Conservation (phyloP, 2,888 invertebrate genomes). For the Cantharis nigra region DNA sequence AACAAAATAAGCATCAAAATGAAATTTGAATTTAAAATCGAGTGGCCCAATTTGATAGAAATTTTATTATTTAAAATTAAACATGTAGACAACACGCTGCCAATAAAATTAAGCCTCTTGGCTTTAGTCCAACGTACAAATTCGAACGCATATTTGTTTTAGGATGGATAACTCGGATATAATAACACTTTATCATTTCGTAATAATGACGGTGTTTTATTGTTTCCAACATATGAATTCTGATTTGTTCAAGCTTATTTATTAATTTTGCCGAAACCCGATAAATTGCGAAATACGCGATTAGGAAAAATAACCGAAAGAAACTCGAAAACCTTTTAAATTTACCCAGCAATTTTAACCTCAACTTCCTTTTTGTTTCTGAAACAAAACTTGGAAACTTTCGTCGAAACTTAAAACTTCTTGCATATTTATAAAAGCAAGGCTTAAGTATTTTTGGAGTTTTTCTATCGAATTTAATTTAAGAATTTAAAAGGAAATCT, state of each 20-base stretch:
- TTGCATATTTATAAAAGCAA: neutral
- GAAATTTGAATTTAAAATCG: neutral
- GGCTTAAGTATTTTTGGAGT: neutral
- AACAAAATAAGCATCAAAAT: neutral
- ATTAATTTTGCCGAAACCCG: neutral
- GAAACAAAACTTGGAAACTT: neutral
- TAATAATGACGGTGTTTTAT: constrained; percentile 1
- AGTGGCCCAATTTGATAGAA: neutral
- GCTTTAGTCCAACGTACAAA: constrained; percentile 1
- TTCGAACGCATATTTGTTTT: constrained; percentile 16
- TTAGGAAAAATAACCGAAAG: neutral
- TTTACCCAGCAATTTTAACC: neutral
- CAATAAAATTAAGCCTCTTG: constrained; percentile 2
- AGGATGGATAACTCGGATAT: constrained; percentile 15
- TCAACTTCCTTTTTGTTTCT: neutral
- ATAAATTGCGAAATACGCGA: neutral
- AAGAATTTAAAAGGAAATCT: neutral
- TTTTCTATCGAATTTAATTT: neutral
- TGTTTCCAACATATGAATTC: constrained; percentile 2
- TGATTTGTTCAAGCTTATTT: neutral
- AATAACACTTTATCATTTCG: constrained; percentile 11
- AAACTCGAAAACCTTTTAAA: neutral
- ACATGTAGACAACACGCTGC: constrained; percentile 2
- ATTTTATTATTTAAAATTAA: neutral
- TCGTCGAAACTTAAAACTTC: neutral